These are phyloP conservation scores for Protosalanx chinensis DNA, from an alignment of 2,797 vertebrate genomes.

Conservation along the genomic window DNA sequence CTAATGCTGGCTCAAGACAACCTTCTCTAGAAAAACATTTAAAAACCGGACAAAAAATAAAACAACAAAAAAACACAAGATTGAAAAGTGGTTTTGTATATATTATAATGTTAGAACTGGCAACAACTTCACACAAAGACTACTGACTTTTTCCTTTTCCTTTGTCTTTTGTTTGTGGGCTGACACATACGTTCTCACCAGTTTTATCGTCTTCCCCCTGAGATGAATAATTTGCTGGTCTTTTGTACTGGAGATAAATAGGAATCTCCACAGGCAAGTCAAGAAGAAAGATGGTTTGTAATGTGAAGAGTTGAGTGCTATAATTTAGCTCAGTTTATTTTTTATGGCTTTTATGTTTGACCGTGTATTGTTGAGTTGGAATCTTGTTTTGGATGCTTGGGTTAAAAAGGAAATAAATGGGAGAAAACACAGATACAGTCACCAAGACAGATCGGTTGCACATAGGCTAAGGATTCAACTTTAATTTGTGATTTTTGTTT, in stretches of 20 bases:
- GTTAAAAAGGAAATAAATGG: slow-evolving; percentile 62
- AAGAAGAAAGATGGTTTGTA: slow-evolving; percentile 70
- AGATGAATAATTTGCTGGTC: slow-evolving; percentile 80
- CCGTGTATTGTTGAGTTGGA: slow-evolving; percentile 75
- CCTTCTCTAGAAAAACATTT: slow-evolving; percentile 72
- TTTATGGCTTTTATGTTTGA: slow-evolving; percentile 77
- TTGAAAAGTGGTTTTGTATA: slow-evolving; percentile 85
- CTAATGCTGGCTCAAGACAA: slow-evolving; percentile 85
- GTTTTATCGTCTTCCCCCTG: slow-evolving; percentile 62
- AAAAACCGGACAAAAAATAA: slow-evolving; percentile 66
- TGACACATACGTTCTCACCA: slow-evolving; percentile 70
- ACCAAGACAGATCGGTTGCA: slow-evolving; percentile 94
- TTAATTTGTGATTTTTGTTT: slow-evolving; percentile 85
- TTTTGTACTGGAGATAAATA: slow-evolving; percentile 85
- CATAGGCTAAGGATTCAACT: slow-evolving; percentile 94
- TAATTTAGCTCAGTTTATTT: slow-evolving; percentile 68
- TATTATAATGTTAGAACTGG: slow-evolving; percentile 89
- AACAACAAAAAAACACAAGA: slow-evolving; percentile 30
- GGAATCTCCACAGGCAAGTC: slow-evolving; percentile 79
- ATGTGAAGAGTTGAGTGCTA: slow-evolving; percentile 85
- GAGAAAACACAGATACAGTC: slow-evolving; percentile 86
- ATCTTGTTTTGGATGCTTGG: slow-evolving; percentile 78
- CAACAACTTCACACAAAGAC: slow-evolving; percentile 88
- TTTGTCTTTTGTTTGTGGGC: slow-evolving; percentile 83
- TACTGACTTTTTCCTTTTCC: slow-evolving; percentile 87